A percentile compares a stretch with the other conserved stretches of the same genome.
These are phyloP conservation scores for Tipula vernalis DNA, from an alignment of 2,888 invertebrate species.

Conservation along the genomic window DNA sequence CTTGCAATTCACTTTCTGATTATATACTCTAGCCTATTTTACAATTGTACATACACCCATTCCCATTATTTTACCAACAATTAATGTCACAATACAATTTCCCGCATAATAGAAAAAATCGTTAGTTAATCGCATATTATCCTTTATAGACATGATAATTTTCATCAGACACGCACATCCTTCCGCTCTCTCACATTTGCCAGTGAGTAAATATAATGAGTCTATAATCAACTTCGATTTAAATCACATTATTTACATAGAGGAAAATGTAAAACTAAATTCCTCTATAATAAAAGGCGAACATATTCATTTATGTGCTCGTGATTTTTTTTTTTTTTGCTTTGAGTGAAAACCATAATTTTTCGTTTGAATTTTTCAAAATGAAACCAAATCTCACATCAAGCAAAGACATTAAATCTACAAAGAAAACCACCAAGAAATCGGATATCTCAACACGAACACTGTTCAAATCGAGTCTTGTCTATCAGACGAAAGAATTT, in stretches of 20 bases:
- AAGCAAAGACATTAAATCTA: not conserved
- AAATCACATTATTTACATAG: not conserved
- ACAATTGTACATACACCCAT: too few relatives aligned
- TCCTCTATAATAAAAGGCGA: not conserved
- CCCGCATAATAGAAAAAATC: not conserved
- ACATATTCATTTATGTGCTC: not conserved
- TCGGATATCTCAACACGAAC: conserved; percentile 11
- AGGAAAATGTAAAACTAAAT: not conserved
- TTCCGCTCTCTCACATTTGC: not conserved
- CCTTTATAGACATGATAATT: not conserved
- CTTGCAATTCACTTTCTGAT: too few relatives aligned
- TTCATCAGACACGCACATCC: not conserved
- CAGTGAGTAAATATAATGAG: not conserved
- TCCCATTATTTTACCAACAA: not conserved
- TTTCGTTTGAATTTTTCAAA: not conserved
- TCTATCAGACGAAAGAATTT: conserved; percentile 58
- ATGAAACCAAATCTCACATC: not conserved
- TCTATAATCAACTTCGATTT: not conserved
- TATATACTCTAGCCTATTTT: too few relatives aligned
- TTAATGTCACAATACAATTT: not conserved
- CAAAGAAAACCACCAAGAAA: not conserved
- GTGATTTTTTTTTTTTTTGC: too few relatives aligned
- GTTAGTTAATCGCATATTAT: not conserved
- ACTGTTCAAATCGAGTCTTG: conserved; percentile 46
- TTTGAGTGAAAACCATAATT: not conserved